phyloP scores from a whole-genome alignment of 2,888 invertebrate genomes.

The Patella ulyssiponensis region DNA sequence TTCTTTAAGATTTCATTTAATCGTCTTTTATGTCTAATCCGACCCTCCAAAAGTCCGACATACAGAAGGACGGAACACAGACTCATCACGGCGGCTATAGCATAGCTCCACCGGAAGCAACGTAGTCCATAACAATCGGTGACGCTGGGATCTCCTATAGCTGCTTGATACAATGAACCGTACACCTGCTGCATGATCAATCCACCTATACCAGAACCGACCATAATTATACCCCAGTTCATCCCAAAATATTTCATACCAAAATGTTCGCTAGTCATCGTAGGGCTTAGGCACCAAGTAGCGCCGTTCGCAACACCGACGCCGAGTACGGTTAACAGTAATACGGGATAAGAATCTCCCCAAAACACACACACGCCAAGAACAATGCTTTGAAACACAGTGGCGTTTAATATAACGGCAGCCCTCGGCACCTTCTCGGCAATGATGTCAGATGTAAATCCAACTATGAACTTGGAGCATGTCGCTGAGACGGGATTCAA shows the following conservation, averaged over 20 bases:
- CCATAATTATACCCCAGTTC: constrained; percentile 61
- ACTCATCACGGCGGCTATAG: constrained; percentile 51
- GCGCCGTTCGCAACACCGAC: constrained; percentile 59
- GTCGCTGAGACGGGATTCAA: constrained; percentile 52
- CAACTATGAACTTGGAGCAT: constrained; percentile 51
- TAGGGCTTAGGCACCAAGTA: constrained; percentile 59
- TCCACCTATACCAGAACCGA: constrained; percentile 55
- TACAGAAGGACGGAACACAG: constrained; percentile 53
- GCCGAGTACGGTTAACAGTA: constrained; percentile 46
- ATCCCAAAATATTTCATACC: constrained; percentile 58
- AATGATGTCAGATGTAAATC: constrained; percentile 51
- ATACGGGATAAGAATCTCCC: constrained; percentile 45
- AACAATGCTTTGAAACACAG: constrained; percentile 47
- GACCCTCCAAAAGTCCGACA: constrained; percentile 46
- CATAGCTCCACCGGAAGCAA: constrained; percentile 58
- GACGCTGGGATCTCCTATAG: constrained; percentile 42
- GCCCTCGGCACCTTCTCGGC: constrained; percentile 53
- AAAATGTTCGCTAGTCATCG: constrained; percentile 60
- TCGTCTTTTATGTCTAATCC: constrained; percentile 14
- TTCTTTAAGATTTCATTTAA: neutral
- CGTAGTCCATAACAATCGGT: constrained; percentile 53
- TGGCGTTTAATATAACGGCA: constrained; percentile 45
- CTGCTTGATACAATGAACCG: constrained; percentile 53
- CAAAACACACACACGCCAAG: constrained; percentile 49
- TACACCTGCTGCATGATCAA: constrained; percentile 48